phyloP scores from a whole-genome alignment of 2,113 vertebrate genomes.

The Oreochromis aureus region DNA sequence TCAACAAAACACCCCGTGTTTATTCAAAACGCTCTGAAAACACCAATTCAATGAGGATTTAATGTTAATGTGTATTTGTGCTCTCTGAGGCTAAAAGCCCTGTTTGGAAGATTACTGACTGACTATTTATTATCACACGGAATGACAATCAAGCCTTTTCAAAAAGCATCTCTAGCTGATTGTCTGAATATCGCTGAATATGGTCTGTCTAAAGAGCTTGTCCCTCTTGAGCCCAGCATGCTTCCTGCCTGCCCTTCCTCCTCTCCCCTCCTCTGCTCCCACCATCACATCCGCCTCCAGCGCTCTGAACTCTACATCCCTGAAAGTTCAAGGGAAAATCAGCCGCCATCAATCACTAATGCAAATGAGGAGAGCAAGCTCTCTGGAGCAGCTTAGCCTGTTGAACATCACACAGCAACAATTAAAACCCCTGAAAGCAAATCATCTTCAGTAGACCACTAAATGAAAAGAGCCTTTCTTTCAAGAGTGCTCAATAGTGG shows the following conservation, averaged over 20 bases:
- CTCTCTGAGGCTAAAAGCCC: neutral
- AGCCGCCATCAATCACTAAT: slow-evolving; percentile 50
- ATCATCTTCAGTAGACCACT: slow-evolving; percentile 51
- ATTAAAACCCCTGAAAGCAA: slow-evolving; percentile 62
- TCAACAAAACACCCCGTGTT: neutral
- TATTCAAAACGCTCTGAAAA: neutral
- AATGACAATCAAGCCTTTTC: slow-evolving; percentile 19
- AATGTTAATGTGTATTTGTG: neutral
- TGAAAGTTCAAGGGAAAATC: slow-evolving; percentile 61
- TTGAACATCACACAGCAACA: slow-evolving; percentile 58
- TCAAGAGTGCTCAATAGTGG: slow-evolving; percentile 39
- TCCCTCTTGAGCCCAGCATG: slow-evolving; percentile 9
- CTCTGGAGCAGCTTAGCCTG: slow-evolving; percentile 51
- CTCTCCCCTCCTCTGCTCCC: neutral
- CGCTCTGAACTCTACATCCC: slow-evolving; percentile 35
- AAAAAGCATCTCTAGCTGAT: slow-evolving; percentile 11
- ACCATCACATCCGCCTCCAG: neutral
- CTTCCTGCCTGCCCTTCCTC: neutral
- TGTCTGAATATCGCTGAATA: slow-evolving; percentile 27
- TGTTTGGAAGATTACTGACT: neutral
- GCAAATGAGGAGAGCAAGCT: slow-evolving; percentile 49
- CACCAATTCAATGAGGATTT: neutral
- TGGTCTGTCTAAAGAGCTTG: neutral
- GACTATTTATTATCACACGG: neutral
- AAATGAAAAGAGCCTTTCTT: slow-evolving; percentile 57